Evolutionary conservation across 2,797 vertebrate genomes (phyloP).

Genomic region (Acridotheres tristis): DNA sequence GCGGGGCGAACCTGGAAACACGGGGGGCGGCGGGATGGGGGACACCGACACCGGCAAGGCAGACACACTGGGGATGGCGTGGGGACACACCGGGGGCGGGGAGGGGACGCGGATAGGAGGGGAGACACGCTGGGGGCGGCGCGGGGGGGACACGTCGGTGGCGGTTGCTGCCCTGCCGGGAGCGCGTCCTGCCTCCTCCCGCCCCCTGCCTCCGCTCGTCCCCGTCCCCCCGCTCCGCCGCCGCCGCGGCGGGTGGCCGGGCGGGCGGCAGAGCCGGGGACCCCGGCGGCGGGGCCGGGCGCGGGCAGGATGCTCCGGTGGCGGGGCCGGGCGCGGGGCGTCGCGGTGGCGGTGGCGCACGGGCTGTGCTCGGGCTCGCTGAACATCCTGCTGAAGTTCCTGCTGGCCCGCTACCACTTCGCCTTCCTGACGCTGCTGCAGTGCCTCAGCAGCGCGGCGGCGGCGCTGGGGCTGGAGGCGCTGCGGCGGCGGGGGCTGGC

Average conservation of each 20-base stretch:
- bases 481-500: constrained; percentile 86
- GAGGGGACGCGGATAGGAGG: neutral
- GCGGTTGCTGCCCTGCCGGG: neutral
- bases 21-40: neutral
- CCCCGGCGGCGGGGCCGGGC: neutral
- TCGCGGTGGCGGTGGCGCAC: constrained; percentile 92
- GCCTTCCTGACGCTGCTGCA: constrained; percentile 92
- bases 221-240: neutral
- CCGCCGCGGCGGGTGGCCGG: neutral
- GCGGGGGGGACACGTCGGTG: neutral
- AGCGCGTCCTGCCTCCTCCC: neutral
- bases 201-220: neutral
- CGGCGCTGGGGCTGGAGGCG: constrained; percentile 84
- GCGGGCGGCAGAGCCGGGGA: neutral
- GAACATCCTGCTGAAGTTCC: constrained; percentile 95
- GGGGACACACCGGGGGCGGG: neutral
- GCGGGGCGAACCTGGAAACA: neutral
- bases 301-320: neutral
- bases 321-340: constrained; percentile 84
- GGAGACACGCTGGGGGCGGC: neutral
- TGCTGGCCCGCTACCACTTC: constrained; percentile 89
- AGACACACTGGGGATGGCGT: neutral
- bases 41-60: neutral
- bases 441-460: constrained; percentile 83
- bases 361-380: constrained; percentile 94